Evolutionary conservation across 2,797 vertebrate species (phyloP).

Genomic region (Cynodonichthys magdalenae): DNA sequence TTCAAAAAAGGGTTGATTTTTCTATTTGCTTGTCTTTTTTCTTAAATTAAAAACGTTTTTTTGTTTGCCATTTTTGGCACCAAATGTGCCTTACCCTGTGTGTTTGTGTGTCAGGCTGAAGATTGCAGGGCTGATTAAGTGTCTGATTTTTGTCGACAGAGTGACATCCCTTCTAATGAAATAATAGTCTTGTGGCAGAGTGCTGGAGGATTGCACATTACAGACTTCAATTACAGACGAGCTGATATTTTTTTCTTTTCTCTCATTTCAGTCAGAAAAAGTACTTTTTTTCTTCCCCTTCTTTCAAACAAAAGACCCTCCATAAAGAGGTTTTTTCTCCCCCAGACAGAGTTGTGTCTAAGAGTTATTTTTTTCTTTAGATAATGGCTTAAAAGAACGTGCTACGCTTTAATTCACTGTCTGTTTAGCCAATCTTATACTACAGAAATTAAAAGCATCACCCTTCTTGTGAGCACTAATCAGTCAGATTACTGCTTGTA

Average conservation of each 20-base stretch:
- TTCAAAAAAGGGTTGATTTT: slow-evolving; percentile 26
- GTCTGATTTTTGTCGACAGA: slow-evolving; percentile 72
- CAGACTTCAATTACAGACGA: slow-evolving; percentile 80
- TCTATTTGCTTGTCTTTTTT: slow-evolving; percentile 34
- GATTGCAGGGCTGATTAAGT: slow-evolving; percentile 69
- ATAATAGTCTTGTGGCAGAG: slow-evolving; percentile 76
- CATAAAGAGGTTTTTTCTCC: slow-evolving; percentile 61
- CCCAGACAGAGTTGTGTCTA: slow-evolving; percentile 57
- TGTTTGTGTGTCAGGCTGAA: slow-evolving; percentile 32
- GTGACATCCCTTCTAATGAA: slow-evolving; percentile 80
- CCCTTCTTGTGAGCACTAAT: slow-evolving; percentile 47
- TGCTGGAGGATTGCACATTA: slow-evolving; percentile 72
- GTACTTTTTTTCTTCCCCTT: slow-evolving; percentile 42
- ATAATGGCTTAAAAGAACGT: slow-evolving; percentile 66
- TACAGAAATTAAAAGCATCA: slow-evolving; percentile 46
- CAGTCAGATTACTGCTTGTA: slow-evolving; percentile 29
- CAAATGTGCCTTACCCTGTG: slow-evolving; percentile 20
- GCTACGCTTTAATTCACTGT: slow-evolving; percentile 56
- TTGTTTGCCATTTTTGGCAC: slow-evolving; percentile 22
- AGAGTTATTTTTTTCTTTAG: slow-evolving; percentile 63
- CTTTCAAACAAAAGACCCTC: slow-evolving; percentile 60
- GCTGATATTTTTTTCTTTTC: slow-evolving; percentile 45
- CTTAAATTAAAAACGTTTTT: background rate
- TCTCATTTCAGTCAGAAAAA: slow-evolving; percentile 54
- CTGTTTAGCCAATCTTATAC: slow-evolving; percentile 54